A percentile compares a stretch with the other conserved stretches of the same genome.
Evolutionary conservation across 2,888 invertebrate genomes (phyloP).

Genomic region (Megaustenia siamemsis): DNA sequence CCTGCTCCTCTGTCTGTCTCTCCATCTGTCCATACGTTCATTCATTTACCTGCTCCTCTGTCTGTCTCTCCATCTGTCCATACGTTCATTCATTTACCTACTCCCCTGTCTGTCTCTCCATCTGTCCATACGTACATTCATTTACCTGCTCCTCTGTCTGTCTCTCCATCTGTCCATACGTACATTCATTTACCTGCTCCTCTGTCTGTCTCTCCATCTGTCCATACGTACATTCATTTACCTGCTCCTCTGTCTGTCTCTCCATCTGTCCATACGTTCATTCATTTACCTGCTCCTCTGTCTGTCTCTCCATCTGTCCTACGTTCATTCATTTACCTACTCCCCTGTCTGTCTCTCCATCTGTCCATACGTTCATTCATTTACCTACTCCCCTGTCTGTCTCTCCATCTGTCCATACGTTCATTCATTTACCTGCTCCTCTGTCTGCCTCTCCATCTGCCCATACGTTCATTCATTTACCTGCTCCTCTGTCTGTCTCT

Average conservation of each 20-base stretch:
- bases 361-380: too few relatives aligned
- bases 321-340: too few relatives aligned
- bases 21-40: background rate
- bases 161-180: background rate
- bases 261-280: too few relatives aligned
- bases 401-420: background rate
- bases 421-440: too few relatives aligned
- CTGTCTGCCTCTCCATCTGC: too few relatives aligned
- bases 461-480: too few relatives aligned
- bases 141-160: background rate
- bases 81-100: background rate
- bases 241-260: too few relatives aligned
- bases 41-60: background rate
- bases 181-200: background rate
- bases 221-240: too few relatives aligned
- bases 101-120: background rate
- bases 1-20: background rate
- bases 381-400: too few relatives aligned
- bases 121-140: background rate
- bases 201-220: background rate
- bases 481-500: too few relatives aligned
- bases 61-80: slow-evolving; percentile 3
- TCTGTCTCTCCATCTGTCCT: background rate
- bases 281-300: background rate
- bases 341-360: background rate